These are phyloP conservation scores for Virgularia gustaviana DNA, from an alignment of 92 coral and sea anemone genomes.

Conservation along the genomic window DNA sequence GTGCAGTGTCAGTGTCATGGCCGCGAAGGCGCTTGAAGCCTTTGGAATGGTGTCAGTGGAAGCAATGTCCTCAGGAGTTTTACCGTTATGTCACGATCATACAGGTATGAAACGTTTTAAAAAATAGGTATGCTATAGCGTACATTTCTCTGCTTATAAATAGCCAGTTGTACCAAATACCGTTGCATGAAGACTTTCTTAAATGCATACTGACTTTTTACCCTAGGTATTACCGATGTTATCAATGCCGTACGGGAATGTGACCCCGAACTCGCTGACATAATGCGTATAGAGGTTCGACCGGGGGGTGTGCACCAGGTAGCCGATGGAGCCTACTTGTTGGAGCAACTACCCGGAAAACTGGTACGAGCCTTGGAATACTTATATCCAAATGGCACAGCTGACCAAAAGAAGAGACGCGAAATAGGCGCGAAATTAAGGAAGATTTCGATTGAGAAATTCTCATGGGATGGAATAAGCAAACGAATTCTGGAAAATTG, in stretches of 20 bases:
- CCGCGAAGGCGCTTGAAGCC: constrained; percentile 71
- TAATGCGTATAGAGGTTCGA: constrained; percentile 64
- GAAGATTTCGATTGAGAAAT: constrained; percentile 64
- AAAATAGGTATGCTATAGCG: too few relatives aligned
- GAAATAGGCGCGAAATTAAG: constrained; percentile 67
- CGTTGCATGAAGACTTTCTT: too few relatives aligned
- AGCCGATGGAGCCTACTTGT: constrained; percentile 73
- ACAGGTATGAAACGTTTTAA: too few relatives aligned
- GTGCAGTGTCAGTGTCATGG: constrained; percentile 64
- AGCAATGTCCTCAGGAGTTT: constrained; percentile 86
- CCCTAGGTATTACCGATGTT: constrained; percentile 65
- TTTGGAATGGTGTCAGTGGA: constrained; percentile 86
- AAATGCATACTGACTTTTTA: too few relatives aligned
- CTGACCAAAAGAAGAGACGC: constrained; percentile 48
- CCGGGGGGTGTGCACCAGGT: constrained; percentile 75
- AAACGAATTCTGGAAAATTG: constrained; percentile 51
- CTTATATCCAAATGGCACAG: constrained; percentile 70
- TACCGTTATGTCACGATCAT: constrained; percentile 73
- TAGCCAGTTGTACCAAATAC: too few relatives aligned
- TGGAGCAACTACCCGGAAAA: constrained; percentile 64
- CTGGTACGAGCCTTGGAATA: constrained; percentile 57
- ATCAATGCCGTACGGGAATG: constrained; percentile 61
- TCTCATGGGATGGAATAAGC: constrained; percentile 79
- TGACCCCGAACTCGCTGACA: constrained; percentile 63
- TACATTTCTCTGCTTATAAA: too few relatives aligned